Percentiles rank a stretch among this genome's conserved stretches.
These are phyloP conservation scores for Aspidiotus rigidus DNA, from an alignment of 2,888 invertebrate genomes.

Conservation along the genomic window DNA sequence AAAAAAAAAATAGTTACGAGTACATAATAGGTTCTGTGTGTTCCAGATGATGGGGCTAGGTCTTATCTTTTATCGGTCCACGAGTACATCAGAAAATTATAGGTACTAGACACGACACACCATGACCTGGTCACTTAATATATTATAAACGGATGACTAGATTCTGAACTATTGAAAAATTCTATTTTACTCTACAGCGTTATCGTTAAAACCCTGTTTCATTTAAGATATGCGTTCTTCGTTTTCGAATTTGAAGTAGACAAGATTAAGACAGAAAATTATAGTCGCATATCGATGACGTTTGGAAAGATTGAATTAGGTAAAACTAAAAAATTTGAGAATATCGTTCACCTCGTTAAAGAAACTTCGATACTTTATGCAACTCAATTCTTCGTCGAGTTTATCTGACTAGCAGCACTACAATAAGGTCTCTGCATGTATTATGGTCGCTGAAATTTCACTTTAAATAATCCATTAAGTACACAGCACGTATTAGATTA, in stretches of 20 bases:
- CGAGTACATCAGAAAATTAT: too few species aligned
- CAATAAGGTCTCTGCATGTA: not conserved
- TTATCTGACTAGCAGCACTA: conserved; percentile 2
- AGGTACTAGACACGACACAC: too few species aligned
- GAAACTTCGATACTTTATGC: not conserved
- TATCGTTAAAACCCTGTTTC: conserved; percentile 16
- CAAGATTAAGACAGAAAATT: too few species aligned
- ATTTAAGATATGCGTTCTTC: not conserved
- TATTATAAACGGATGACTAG: conserved; percentile 21
- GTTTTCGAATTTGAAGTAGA: not conserved
- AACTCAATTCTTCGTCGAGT: too few species aligned
- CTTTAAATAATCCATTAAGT: conserved; percentile 12
- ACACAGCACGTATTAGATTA: conserved; percentile 11
- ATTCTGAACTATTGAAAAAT: conserved; percentile 13
- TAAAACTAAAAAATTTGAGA: not conserved
- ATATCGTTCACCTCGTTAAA: not conserved
- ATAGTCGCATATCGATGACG: too few species aligned
- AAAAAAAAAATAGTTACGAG: too few species aligned
- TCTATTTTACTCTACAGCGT: conserved; percentile 1
- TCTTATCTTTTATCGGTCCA: too few species aligned
- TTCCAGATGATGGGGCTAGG: too few species aligned
- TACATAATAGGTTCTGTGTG: too few species aligned
- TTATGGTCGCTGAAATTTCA: not conserved
- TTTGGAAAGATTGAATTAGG: too few species aligned
- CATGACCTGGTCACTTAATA: too few species aligned